Conservation (phyloP, 1,140 invertebrate genomes). For the Heliconius hewitsoni region DNA sequence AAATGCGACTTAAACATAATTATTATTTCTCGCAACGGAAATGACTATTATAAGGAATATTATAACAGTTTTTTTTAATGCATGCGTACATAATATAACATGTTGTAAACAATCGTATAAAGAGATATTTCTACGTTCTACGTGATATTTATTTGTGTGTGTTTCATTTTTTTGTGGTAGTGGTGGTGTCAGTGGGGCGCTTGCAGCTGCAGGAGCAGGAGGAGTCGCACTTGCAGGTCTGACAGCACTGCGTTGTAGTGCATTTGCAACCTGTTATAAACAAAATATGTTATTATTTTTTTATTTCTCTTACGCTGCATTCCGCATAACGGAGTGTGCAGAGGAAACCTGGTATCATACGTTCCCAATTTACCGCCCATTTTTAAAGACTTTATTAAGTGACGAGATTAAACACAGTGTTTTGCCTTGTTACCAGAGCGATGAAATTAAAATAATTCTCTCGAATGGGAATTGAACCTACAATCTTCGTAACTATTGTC, state of each 20-base stretch:
- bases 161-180: constrained; percentile 55
- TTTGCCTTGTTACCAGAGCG: too few species aligned
- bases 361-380: too few species aligned
- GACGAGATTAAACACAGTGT: too few species aligned
- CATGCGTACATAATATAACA: background rate
- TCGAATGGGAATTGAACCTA: too few species aligned
- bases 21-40: background rate
- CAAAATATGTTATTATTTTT: background rate
- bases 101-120: background rate
- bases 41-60: background rate
- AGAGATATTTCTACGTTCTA: constrained; percentile 13
- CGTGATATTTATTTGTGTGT: background rate
- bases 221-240: constrained; percentile 77
- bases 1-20: background rate
- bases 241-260: constrained; percentile 74
- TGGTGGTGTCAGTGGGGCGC: constrained; percentile 46
- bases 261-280: constrained; percentile 79
- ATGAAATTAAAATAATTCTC: too few species aligned
- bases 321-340: too few species aligned
- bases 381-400: too few species aligned
- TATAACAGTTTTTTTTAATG: background rate
- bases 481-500: too few species aligned
- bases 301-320: background rate
- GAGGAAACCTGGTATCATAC: too few species aligned
- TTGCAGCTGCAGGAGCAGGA: constrained; percentile 72